A percentile compares a stretch with the other conserved stretches of the same genome.
These are phyloP conservation scores for Drosophila busckii DNA, from an alignment of 1,140 invertebrate genomes.

Conservation along the genomic window DNA sequence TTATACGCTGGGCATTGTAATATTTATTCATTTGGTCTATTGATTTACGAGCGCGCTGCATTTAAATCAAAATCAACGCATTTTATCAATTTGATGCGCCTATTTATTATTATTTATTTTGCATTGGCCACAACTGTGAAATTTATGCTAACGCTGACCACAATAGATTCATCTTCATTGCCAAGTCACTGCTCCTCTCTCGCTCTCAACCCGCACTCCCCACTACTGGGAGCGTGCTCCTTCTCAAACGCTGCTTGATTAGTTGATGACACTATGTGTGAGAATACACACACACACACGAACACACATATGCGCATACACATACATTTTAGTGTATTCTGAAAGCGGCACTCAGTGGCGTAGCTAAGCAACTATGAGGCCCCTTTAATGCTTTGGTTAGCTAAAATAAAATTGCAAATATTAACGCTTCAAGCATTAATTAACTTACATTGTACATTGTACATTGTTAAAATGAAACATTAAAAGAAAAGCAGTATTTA, in stretches of 20 bases:
- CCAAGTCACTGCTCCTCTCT: conserved; percentile 1
- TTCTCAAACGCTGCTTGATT: conserved; percentile 55
- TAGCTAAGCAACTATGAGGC: background rate
- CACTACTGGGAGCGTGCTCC: too few species aligned
- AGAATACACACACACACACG: conserved; percentile 12
- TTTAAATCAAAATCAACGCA: conserved; percentile 66
- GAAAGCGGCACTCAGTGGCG: background rate
- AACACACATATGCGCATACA: conserved; percentile 2
- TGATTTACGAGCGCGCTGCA: conserved; percentile 53
- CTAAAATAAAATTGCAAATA: too few species aligned
- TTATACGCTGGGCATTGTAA: conserved; percentile 35
- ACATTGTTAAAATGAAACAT: too few species aligned
- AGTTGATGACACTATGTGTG: conserved; percentile 66
- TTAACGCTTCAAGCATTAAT: too few species aligned
- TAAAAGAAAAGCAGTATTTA: too few species aligned
- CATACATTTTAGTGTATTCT: background rate
- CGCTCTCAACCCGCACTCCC: background rate
- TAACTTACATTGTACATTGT: too few species aligned
- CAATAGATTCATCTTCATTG: conserved; percentile 70
- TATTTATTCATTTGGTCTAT: conserved; percentile 70
- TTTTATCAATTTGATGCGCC: conserved; percentile 69
- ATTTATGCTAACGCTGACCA: conserved; percentile 62
- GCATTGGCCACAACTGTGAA: conserved; percentile 12
- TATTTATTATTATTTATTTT: conserved; percentile 66
- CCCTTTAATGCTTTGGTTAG: too few species aligned